Evolutionary conservation across 2,113 vertebrate genomes (phyloP).

Genomic region (Solea solea): DNA sequence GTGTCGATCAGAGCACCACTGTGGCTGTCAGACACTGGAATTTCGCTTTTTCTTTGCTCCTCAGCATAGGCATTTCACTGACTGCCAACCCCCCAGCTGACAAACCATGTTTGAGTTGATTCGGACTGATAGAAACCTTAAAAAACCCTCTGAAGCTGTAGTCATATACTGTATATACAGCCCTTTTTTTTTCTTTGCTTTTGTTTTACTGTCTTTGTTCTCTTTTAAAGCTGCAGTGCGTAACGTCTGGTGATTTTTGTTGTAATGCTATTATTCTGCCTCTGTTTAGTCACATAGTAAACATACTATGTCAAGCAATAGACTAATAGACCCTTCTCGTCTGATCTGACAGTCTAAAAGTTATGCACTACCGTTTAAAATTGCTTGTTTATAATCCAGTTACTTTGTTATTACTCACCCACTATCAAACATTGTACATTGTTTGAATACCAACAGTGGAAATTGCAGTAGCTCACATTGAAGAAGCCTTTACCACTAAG

Average conservation of each 20-base stretch:
- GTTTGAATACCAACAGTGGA: slow-evolving; percentile 55
- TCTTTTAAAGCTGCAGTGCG: not conserved
- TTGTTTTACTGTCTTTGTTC: slow-evolving; percentile 5
- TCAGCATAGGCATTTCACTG: slow-evolving; percentile 62
- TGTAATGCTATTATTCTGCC: no score
- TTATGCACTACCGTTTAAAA: no score
- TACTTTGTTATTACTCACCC: slow-evolving; percentile 32
- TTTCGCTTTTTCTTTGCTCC: slow-evolving; percentile 70
- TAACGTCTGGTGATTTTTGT: no score
- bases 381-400: slow-evolving; percentile 37
- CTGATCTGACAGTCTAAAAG: no score
- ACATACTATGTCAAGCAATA: no score
- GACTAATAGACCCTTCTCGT: no score
- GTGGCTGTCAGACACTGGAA: slow-evolving; percentile 73
- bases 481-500: slow-evolving; percentile 45
- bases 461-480: slow-evolving; percentile 69
- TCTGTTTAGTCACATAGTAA: no score
- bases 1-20: slow-evolving; percentile 68
- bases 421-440: slow-evolving; percentile 48
- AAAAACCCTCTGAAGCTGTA: slow-evolving; percentile 23
- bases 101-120: slow-evolving; percentile 50
- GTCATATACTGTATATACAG: slow-evolving; percentile 1
- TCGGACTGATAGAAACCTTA: slow-evolving; percentile 34
- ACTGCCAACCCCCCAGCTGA: slow-evolving; percentile 56
- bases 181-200: not conserved